These are phyloP conservation scores for Tromatobia lineatoria DNA, from an alignment of 2,888 invertebrate genomes.

Conservation along the genomic window DNA sequence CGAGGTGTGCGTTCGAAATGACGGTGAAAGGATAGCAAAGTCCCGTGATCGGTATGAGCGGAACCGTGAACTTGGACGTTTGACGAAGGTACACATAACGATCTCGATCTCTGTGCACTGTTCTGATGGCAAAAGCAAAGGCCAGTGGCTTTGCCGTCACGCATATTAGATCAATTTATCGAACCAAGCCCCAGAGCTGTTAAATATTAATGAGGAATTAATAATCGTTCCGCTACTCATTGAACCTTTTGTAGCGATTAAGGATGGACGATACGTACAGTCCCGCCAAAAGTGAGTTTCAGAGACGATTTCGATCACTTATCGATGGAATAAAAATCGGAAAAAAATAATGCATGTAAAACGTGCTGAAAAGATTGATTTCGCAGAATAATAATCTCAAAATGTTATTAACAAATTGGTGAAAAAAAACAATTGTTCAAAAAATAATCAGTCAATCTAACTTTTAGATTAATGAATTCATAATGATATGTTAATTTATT, in stretches of 20 bases:
- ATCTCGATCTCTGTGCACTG: constrained; percentile 5
- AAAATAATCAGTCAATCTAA: no score
- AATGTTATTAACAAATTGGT: no score
- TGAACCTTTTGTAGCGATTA: constrained; percentile 2
- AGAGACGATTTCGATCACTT: no score
- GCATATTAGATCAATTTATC: constrained; percentile 29
- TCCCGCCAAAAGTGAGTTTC: no score
- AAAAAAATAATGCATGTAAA: no score
- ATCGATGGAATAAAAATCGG: no score
- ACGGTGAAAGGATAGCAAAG: constrained; percentile 39
- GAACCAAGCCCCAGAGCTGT: neutral
- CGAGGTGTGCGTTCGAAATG: constrained; percentile 13
- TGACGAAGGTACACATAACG: constrained; percentile 19
- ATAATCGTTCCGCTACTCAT: constrained; percentile 24
- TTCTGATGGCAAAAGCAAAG: neutral
- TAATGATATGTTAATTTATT: no score
- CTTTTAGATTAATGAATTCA: no score
- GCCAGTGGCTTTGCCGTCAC: constrained; percentile 21
- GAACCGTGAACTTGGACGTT: constrained; percentile 59
- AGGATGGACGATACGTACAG: no score
- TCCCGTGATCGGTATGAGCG: neutral
- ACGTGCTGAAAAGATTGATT: no score
- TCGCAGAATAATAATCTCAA: no score
- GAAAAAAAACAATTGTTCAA: no score
- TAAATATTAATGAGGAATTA: constrained; percentile 28